These are phyloP conservation scores for Danio jaintianensis DNA, from an alignment of 2,797 vertebrate genomes.

Conservation along the genomic window DNA sequence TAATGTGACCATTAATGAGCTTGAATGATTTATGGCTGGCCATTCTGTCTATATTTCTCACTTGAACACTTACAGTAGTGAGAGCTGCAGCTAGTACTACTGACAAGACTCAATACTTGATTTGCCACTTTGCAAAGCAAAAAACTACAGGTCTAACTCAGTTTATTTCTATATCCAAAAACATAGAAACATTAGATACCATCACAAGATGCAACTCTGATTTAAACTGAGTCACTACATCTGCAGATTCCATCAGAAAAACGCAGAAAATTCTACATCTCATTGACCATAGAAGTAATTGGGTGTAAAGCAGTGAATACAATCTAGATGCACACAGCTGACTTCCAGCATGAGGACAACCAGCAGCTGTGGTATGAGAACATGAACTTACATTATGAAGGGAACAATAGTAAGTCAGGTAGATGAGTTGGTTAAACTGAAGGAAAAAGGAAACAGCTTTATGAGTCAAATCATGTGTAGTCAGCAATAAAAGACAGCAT, in stretches of 20 bases:
- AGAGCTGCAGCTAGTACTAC: neutral
- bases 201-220: neutral
- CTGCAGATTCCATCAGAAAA: neutral
- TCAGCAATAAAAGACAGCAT: neutral
- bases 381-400: neutral
- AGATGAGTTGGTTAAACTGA: neutral
- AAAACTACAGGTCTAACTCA: neutral
- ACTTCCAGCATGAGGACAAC: neutral
- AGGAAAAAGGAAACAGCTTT: neutral
- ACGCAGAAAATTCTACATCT: neutral
- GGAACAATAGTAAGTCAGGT: neutral
- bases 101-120: neutral
- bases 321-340: neutral
- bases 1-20: neutral
- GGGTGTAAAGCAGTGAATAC: conserved; percentile 1
- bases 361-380: neutral
- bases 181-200: conserved; percentile 34
- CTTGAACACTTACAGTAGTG: neutral
- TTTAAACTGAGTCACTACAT: conserved; percentile 10
- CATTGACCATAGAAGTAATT: no score
- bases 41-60: neutral
- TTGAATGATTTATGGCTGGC: neutral
- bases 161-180: neutral
- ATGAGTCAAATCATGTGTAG: neutral
- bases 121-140: neutral